Conservation (phyloP, 2,797 vertebrate genomes). For the Pempheris klunzingeri region DNA sequence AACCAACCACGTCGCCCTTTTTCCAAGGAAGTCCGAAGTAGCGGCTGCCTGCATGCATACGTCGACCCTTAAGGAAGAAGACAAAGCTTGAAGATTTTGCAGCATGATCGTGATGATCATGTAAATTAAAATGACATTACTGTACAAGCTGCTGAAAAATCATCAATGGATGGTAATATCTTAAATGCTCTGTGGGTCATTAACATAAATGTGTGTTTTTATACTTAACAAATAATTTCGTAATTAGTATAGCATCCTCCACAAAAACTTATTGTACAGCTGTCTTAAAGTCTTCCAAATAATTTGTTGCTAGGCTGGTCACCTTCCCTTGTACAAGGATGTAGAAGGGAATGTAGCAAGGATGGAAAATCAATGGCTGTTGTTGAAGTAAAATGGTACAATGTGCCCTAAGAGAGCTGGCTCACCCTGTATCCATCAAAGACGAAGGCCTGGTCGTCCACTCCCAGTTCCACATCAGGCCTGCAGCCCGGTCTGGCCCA, state of each 20-base stretch:
- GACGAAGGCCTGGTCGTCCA: constrained; percentile 94
- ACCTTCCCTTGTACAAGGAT: not conserved
- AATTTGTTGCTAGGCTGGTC: not conserved
- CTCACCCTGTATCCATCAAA: constrained; percentile 97
- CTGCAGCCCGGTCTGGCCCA: constrained; percentile 96
- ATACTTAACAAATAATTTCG: too few species aligned
- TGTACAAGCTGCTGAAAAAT: not conserved
- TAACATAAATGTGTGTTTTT: too few species aligned
- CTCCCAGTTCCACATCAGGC: constrained; percentile 92
- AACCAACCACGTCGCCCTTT: constrained; percentile 96
- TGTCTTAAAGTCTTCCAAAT: not conserved
- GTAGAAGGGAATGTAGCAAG: not conserved
- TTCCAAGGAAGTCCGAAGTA: constrained; percentile 96
- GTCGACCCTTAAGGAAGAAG: constrained; percentile 88
- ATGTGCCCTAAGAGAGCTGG: constrained; percentile 1
- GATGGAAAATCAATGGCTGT: not conserved
- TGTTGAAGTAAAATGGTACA: not conserved
- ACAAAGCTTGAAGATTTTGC: fast-evolving
- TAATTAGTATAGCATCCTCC: not conserved
- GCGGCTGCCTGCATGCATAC: constrained; percentile 94
- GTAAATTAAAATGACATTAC: not conserved
- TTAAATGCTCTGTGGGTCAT: not conserved
- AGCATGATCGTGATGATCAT: not conserved
- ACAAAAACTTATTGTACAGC: not conserved
- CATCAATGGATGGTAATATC: not conserved